phyloP scores from a whole-genome alignment of 2,113 vertebrate genomes.

The Mirza zaza region DNA sequence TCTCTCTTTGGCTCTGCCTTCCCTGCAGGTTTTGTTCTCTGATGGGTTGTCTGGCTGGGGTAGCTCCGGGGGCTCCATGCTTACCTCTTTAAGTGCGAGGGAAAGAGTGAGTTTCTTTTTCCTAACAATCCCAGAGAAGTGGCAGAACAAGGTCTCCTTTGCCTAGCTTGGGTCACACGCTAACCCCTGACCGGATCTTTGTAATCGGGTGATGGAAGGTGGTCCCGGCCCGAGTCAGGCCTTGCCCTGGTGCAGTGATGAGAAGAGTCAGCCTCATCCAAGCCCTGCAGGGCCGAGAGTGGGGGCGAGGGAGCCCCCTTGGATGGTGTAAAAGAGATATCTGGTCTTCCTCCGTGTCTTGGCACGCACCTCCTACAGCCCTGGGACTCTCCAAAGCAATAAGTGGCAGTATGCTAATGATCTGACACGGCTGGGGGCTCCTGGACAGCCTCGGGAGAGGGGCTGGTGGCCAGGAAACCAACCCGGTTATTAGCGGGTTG shows the following conservation, averaged over 20 bases:
- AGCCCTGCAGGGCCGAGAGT: no score
- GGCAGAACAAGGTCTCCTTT: not conserved
- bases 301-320: not conserved
- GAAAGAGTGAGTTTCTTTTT: not conserved
- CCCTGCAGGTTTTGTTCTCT: not conserved
- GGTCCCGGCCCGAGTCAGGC: no score
- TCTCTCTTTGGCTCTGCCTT: not conserved
- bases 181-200: not conserved
- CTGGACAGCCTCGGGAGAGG: not conserved
- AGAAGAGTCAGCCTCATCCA: not conserved
- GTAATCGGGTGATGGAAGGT: not conserved
- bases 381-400: not conserved
- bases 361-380: not conserved
- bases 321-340: no score
- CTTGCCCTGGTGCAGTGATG: not conserved
- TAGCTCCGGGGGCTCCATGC: not conserved
- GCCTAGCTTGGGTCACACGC: rapidly evolving
- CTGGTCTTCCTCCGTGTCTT: not conserved
- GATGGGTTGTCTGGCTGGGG: not conserved
- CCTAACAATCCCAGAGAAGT: not conserved
- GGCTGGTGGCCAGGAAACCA: not conserved
- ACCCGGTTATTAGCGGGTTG: not conserved
- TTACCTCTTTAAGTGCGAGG: not conserved
- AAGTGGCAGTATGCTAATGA: not conserved
- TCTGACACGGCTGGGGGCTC: not conserved